Conservation (phyloP, 2,113 vertebrate genomes). For the Cyanistes caeruleus region DNA sequence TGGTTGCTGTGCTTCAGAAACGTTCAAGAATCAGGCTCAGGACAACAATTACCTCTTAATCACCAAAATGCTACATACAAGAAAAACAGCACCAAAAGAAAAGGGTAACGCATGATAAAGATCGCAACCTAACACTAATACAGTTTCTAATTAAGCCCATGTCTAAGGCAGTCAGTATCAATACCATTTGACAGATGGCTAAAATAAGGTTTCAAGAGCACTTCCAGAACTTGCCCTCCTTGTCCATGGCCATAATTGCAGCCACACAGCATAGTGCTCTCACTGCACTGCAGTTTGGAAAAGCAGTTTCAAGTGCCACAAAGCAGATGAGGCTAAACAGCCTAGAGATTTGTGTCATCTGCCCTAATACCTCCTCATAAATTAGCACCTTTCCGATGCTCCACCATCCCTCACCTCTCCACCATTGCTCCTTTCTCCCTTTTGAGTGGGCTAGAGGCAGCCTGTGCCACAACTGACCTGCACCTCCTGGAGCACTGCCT, state of each 20-base stretch:
- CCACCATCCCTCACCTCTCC: not conserved
- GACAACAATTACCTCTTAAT: not conserved
- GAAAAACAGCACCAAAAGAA: not conserved
- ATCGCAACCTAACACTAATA: not conserved
- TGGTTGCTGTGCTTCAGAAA: not conserved
- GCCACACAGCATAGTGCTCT: not conserved
- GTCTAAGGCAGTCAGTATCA: not conserved
- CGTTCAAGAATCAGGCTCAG: not conserved
- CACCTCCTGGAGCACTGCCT: not conserved
- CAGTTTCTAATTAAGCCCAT: not conserved
- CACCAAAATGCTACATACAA: not conserved
- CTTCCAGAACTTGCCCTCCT: fast-evolving
- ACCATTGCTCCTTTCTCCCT: not conserved
- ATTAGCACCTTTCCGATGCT: not conserved
- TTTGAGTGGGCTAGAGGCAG: not conserved
- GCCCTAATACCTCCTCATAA: not conserved
- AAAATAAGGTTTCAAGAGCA: not conserved
- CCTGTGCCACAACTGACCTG: not conserved
- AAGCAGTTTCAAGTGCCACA: not conserved
- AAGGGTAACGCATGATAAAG: not conserved
- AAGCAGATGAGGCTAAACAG: not conserved
- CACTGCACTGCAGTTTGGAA: fast-evolving
- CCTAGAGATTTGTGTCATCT: not conserved
- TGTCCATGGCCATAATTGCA: not conserved
- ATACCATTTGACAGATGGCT: not conserved